phyloP scores from a whole-genome alignment of 1,140 invertebrate species.

The Cherax quadricarinatus region DNA sequence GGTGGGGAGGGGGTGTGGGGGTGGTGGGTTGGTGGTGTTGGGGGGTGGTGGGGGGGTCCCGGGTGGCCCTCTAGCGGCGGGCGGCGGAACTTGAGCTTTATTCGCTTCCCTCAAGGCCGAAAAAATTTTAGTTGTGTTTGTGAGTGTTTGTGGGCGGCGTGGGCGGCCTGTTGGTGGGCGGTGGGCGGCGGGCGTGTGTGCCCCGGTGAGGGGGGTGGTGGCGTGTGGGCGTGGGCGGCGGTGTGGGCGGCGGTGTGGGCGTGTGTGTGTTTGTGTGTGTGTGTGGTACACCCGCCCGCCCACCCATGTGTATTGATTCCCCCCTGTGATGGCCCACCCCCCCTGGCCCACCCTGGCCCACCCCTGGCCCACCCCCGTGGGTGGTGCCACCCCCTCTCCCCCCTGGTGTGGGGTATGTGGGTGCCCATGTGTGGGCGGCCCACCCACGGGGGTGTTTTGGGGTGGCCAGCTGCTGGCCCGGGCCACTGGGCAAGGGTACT shows the following conservation, averaged over 20 bases:
- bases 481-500: no score
- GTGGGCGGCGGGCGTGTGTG: conserved; percentile 17
- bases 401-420: no score
- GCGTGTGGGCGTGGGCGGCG: neutral
- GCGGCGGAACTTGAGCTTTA: conserved; percentile 33
- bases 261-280: neutral
- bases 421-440: no score
- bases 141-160: conserved; percentile 1
- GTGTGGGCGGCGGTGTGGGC: neutral
- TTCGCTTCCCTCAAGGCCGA: conserved; percentile 39
- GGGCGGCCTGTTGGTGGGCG: neutral
- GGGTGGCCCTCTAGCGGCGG: conserved; percentile 17
- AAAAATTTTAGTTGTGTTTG: conserved; percentile 29
- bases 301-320: conserved; percentile 37
- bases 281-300: neutral
- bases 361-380: neutral
- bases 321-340: neutral
- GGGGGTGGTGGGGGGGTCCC: neutral
- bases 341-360: neutral
- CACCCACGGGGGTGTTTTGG: no score
- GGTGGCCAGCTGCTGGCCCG: no score
- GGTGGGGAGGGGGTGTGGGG: neutral
- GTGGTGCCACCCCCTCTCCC: no score
- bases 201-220: neutral
- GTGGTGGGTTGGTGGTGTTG: neutral